A percentile compares a stretch with the other conserved stretches of the same genome.
These are phyloP conservation scores for Cryptocheilus praepositus DNA, from an alignment of 2,888 invertebrate genomes.

Conservation along the genomic window DNA sequence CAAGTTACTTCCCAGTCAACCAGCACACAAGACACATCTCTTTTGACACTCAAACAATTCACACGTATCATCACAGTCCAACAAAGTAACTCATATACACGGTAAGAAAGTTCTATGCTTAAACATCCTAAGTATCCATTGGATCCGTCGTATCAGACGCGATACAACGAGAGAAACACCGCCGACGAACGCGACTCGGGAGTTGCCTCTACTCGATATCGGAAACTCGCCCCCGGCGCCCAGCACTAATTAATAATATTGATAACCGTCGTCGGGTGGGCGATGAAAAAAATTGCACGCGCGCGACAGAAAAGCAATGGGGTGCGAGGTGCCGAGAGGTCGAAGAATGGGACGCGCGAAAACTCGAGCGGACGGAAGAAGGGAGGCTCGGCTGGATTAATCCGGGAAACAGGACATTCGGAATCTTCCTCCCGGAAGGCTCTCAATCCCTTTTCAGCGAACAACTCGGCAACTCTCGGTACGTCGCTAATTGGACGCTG, in stretches of 20 bases:
- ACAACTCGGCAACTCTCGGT: not conserved
- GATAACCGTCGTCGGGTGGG: constrained; percentile 5
- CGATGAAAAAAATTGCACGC: not conserved
- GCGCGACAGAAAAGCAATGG: not conserved
- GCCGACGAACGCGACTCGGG: too few relatives aligned
- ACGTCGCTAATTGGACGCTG: constrained; percentile 13
- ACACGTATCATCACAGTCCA: too few relatives aligned
- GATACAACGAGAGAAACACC: too few relatives aligned
- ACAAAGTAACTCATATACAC: too few relatives aligned
- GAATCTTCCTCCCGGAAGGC: constrained; percentile 1
- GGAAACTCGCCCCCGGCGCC: constrained; percentile 1
- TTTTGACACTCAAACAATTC: too few relatives aligned
- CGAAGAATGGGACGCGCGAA: not conserved
- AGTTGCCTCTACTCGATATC: not conserved
- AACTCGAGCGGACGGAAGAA: not conserved
- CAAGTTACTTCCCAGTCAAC: too few relatives aligned
- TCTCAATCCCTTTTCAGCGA: constrained; percentile 10
- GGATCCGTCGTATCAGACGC: too few relatives aligned
- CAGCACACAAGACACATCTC: too few relatives aligned
- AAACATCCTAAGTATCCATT: too few relatives aligned
- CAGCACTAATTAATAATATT: constrained; percentile 37
- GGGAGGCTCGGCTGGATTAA: too few relatives aligned
- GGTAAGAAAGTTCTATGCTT: too few relatives aligned
- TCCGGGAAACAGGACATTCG: too few relatives aligned
- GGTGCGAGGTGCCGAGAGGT: not conserved